Percentiles rank a stretch among this genome's conserved stretches.
phyloP scores from a whole-genome alignment of 2,113 vertebrate species.

The Daubentonia madagascariensis region DNA sequence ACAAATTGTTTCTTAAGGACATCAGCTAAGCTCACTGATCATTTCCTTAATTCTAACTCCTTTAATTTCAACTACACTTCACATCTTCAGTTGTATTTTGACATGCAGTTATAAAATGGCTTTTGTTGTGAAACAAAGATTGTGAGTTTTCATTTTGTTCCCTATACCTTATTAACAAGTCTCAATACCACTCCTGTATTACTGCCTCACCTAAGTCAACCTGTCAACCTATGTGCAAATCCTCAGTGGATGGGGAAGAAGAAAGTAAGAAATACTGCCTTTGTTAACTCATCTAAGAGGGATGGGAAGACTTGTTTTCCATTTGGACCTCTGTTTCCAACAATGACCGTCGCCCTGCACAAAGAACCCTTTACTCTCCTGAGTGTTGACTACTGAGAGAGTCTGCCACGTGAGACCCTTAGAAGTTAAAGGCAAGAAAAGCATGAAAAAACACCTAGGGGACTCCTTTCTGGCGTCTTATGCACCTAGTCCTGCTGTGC shows the following conservation, averaged over 20 bases:
- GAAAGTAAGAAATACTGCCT: background rate
- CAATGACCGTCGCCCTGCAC: background rate
- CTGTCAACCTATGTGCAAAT: background rate
- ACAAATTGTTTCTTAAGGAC: background rate
- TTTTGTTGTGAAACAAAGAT: background rate
- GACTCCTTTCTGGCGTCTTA: background rate
- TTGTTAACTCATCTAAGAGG: background rate
- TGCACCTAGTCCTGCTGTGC: background rate
- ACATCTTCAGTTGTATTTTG: background rate
- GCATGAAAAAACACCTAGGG: background rate
- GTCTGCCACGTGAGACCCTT: background rate
- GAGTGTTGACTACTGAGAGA: background rate
- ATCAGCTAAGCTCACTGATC: background rate
- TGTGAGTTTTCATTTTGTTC: background rate
- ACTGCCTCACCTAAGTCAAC: background rate
- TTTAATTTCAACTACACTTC: background rate
- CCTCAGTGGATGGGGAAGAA: background rate
- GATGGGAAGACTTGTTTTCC: no score
- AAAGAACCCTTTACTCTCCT: background rate
- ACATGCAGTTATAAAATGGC: background rate
- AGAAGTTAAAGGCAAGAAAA: background rate
- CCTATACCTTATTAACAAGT: background rate
- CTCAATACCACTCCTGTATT: background rate
- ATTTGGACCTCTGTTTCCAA: background rate
- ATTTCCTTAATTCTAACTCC: background rate